These are phyloP conservation scores for Hylyphantes graminicola DNA, from an alignment of 1,140 invertebrate genomes.

Conservation along the genomic window DNA sequence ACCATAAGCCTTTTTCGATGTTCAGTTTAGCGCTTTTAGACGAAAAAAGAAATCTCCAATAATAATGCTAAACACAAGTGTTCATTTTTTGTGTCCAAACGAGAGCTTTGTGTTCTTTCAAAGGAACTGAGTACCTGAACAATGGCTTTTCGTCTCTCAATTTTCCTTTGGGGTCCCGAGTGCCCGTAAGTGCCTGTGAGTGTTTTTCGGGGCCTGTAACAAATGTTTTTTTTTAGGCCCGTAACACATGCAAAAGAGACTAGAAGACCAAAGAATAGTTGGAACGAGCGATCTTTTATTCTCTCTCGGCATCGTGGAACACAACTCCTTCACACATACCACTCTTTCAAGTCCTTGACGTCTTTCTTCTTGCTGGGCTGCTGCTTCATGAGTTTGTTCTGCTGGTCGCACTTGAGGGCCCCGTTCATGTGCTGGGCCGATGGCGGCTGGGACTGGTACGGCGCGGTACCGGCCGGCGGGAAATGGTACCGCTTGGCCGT, in stretches of 20 bases:
- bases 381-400: constrained; percentile 31
- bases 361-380: constrained; percentile 75
- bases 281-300: constrained; percentile 34
- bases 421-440: constrained; percentile 53
- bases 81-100: background rate
- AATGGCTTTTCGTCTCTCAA: background rate
- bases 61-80: background rate
- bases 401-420: constrained; percentile 38
- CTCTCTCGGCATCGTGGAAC: background rate
- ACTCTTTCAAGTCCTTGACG: constrained; percentile 91
- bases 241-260: constrained; percentile 4
- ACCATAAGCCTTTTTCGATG: constrained; percentile 6
- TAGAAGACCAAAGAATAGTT: constrained; percentile 49
- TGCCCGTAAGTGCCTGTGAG: background rate
- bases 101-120: constrained; percentile 8
- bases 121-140: constrained; percentile 33
- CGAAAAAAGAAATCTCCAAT: no score
- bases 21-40: background rate
- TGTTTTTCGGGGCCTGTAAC: background rate
- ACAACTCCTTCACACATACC: constrained; percentile 80
- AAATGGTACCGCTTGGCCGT: constrained; percentile 46
- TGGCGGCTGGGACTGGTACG: constrained; percentile 37
- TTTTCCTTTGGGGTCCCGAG: background rate
- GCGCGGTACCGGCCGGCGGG: constrained; percentile 41
- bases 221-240: no score